These are phyloP conservation scores for Artibeus jamaicensis DNA, from an alignment of 2,797 vertebrate species.

Conservation along the genomic window DNA sequence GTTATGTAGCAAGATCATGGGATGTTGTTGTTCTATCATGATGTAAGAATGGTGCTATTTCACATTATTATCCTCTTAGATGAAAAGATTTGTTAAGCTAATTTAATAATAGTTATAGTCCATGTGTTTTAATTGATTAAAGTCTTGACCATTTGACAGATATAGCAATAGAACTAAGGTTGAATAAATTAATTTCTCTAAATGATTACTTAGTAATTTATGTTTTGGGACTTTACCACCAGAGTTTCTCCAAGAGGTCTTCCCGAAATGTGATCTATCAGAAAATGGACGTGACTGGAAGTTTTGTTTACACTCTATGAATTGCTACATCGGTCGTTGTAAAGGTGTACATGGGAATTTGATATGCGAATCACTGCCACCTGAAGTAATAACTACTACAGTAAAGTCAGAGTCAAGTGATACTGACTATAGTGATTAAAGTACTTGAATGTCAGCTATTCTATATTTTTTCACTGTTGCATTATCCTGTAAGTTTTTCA, in stretches of 20 bases:
- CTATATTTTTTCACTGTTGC: not conserved
- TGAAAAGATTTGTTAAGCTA: conserved; percentile 34
- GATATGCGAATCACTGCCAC: not conserved
- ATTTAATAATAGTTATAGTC: conserved; percentile 25
- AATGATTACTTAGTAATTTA: conserved; percentile 50
- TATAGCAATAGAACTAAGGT: not conserved
- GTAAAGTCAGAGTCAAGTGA: not conserved
- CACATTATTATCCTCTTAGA: conserved; percentile 22
- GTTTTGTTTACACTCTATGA: conserved; percentile 85
- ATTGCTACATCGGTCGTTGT: conserved; percentile 83
- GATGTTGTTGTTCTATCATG: not conserved
- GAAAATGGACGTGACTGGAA: conserved; percentile 86
- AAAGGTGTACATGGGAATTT: conserved; percentile 76
- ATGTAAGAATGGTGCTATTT: conserved; percentile 35
- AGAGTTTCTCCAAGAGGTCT: conserved; percentile 87
- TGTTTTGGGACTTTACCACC: conserved; percentile 65
- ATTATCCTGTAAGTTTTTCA: not conserved
- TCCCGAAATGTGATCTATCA: conserved; percentile 80
- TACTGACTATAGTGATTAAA: not conserved
- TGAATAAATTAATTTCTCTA: conserved; percentile 39
- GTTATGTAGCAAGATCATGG: conserved; percentile 4
- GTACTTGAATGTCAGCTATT: not conserved
- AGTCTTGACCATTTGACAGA: conserved; percentile 15
- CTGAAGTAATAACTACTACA: not conserved
- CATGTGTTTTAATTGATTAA: conserved; percentile 26